Evolutionary conservation across 2,797 vertebrate genomes (phyloP).

Genomic region (Tenualosa ilisha): DNA sequence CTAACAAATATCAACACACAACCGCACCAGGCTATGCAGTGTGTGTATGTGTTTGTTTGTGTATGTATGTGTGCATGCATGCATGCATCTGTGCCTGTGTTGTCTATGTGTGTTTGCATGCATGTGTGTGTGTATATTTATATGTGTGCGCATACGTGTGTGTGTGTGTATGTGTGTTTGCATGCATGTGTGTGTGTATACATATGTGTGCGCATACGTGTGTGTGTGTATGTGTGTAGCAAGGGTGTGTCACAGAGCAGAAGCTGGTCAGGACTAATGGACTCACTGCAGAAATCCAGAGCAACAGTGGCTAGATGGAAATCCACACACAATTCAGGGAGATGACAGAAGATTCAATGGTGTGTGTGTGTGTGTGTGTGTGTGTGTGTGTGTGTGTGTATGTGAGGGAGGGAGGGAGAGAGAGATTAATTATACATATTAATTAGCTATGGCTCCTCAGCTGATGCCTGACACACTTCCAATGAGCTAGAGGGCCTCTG

Average conservation of each 20-base stretch:
- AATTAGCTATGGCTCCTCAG: conserved; percentile 49
- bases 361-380: background rate
- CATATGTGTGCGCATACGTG: background rate
- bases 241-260: too few species aligned
- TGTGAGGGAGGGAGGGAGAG: background rate
- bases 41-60: too few species aligned
- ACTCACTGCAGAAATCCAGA: too few species aligned
- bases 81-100: too few species aligned
- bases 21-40: background rate
- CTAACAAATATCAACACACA: background rate
- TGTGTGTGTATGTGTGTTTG: conserved; percentile 24
- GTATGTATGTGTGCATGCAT: too few species aligned
- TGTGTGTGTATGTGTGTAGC: background rate
- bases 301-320: conserved; percentile 46
- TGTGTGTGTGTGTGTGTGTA: background rate
- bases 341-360: conserved; percentile 29
- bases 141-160: background rate
- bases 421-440: conserved; percentile 55
- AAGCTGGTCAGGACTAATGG: background rate
- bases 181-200: background rate
- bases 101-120: too few species aligned
- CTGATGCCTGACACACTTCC: conserved; percentile 38
- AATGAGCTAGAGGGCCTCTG: conserved; percentile 3
- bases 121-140: too few species aligned
- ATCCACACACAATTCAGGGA: conserved; percentile 43